phyloP scores from a whole-genome alignment of 1,140 invertebrate species.

The Eriosoma lanigerum region DNA sequence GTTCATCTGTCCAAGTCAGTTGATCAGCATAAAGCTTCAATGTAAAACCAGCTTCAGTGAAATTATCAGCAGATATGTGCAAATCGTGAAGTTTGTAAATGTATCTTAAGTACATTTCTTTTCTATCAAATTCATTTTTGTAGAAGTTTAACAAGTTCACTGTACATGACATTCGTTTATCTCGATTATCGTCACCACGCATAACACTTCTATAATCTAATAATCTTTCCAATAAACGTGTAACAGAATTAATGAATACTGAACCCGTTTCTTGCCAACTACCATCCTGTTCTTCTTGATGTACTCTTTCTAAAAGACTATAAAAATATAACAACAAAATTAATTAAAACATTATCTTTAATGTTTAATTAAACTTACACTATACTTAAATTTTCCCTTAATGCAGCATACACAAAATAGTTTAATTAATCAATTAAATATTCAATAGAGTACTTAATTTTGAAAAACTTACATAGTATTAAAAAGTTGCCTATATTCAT shows the following conservation, averaged over 20 bases:
- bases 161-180: slow-evolving; percentile 95
- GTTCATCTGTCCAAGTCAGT: slow-evolving; percentile 77
- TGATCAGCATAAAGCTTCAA: slow-evolving; percentile 91
- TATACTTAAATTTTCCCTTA: slow-evolving; percentile 86
- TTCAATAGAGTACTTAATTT: background rate
- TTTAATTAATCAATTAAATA: background rate
- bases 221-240: slow-evolving; percentile 80
- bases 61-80: slow-evolving; percentile 91
- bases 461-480: slow-evolving; percentile 84
- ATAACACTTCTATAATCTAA: slow-evolving; percentile 91
- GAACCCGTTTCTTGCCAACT: slow-evolving; percentile 87
- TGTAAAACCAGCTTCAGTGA: slow-evolving; percentile 93
- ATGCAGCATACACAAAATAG: slow-evolving; percentile 44
- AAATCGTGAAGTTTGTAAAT: slow-evolving; percentile 95
- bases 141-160: slow-evolving; percentile 98
- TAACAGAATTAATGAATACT: slow-evolving; percentile 88
- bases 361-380: slow-evolving; percentile 69
- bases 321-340: slow-evolving; percentile 53
- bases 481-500: slow-evolving; percentile 87
- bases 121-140: slow-evolving; percentile 91
- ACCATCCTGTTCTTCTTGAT: slow-evolving; percentile 71
- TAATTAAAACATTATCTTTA: background rate
- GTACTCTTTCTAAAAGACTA: slow-evolving; percentile 83
- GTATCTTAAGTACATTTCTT: slow-evolving; percentile 95
- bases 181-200: slow-evolving; percentile 86